A percentile compares a stretch with the other conserved stretches of the same genome.
Conservation (phyloP, 2,888 invertebrate species). For the Nymphalis polychloros region DNA sequence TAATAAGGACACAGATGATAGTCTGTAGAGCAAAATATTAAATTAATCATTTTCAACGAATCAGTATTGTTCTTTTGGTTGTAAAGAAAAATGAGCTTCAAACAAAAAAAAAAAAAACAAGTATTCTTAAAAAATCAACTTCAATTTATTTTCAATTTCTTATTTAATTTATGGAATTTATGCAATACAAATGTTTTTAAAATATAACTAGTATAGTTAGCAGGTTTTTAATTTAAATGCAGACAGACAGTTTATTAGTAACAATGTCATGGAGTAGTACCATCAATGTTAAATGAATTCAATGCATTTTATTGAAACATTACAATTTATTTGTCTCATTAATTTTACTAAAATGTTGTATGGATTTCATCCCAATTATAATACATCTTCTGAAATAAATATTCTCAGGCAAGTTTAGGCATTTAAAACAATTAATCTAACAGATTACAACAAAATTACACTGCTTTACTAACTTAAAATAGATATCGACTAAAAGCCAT, state of each 20-base stretch:
- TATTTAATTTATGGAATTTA: slow-evolving; percentile 74
- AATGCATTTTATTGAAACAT: slow-evolving; percentile 43
- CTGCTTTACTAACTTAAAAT: slow-evolving; percentile 21
- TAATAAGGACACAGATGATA: no score
- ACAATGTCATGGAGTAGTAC: slow-evolving; percentile 75
- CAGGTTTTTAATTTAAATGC: slow-evolving; percentile 77
- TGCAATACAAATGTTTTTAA: slow-evolving; percentile 76
- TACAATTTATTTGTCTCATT: slow-evolving; percentile 46
- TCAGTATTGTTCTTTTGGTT: no score
- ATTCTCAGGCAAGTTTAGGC: slow-evolving; percentile 75
- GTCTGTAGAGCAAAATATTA: no score
- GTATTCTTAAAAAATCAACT: slow-evolving; percentile 72
- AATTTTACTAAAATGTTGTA: slow-evolving; percentile 62
- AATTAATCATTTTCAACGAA: no score
- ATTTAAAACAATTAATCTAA: slow-evolving; percentile 48
- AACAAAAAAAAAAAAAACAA: slow-evolving; percentile 40
- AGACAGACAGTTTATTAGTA: slow-evolving; percentile 58
- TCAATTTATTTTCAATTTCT: slow-evolving; percentile 77
- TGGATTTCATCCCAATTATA: slow-evolving; percentile 61
- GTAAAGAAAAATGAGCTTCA: neutral
- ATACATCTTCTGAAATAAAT: slow-evolving; percentile 54
- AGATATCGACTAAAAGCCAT: slow-evolving; percentile 52
- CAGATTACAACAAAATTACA: slow-evolving; percentile 40
- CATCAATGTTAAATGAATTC: slow-evolving; percentile 51
- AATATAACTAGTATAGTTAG: slow-evolving; percentile 78